Base-by-base conservation (phyloP, 2,113 vertebrate genomes). In the Oncorhynchus tshawytscha region DNA sequence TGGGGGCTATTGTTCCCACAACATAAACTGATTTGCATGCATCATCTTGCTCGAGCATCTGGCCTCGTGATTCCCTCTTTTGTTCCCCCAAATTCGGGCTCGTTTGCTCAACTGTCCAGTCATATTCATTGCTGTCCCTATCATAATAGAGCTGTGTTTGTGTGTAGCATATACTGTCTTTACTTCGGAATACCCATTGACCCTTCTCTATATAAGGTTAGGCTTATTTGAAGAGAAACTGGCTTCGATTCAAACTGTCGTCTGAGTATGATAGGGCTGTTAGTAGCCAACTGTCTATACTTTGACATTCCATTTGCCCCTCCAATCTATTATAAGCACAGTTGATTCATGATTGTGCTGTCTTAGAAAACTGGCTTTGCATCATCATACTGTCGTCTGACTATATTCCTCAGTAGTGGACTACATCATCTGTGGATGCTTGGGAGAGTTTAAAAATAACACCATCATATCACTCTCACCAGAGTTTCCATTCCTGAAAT, bases 1-100 rank as follows among this genome's bases (percentile, higher is more conserved):
- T 89, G 87, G 72, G 71, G 73, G 79, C 82, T 70, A 86, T 89
- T 89, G 86, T 89, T 83, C 74, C 13, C 24, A 29, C 78, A 78
- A 64, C 84, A 15, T 78, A 67, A 71, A 73, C 81, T 85, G 79
- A 85, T 90, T 86, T 85, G 18, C 83, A 89, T 85, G 71, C 86
- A 67, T 59, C 86, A 4, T 87, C 82, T 85, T 1, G 13, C 59
- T 29, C 3, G 34, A 84, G 89, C 89, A 90, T 88, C 87, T 89
- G 89, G 81, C 85, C 77, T 72, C 1, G 45, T 72, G 86, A 85
- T 84, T 86, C 67, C 70, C 77, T 71, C 82, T 79, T 69, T 89
- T 89, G 87, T 90, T 70, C 77, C 70, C 24, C 72, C 59, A 24
- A 81, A 77, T 81, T 83, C 70, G 73, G 73, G 64, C 60, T 48